Conservation (phyloP, 2,888 invertebrate species). For the Orthosia incerta region DNA sequence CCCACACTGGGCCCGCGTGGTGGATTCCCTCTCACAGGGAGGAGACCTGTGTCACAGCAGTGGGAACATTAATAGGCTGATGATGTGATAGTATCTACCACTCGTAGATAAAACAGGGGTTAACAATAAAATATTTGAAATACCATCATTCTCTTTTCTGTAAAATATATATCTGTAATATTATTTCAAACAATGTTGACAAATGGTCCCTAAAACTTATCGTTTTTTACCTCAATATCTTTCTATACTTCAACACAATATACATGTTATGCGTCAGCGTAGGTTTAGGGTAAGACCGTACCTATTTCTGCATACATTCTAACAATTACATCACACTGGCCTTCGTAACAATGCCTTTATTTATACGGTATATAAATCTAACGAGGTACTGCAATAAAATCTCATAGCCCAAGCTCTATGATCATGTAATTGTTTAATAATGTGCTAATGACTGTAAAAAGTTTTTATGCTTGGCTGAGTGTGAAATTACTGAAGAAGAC, state of each 20-base stretch:
- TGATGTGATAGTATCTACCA: too few relatives aligned
- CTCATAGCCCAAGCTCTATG: slow-evolving; percentile 24
- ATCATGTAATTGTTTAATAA: slow-evolving; percentile 57
- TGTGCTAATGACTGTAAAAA: slow-evolving; percentile 52
- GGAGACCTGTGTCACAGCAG: too few relatives aligned
- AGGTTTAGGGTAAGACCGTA: slow-evolving; percentile 14
- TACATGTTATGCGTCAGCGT: slow-evolving; percentile 17
- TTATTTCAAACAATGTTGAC: not conserved
- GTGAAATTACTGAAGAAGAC: slow-evolving; percentile 44
- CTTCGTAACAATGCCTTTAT: slow-evolving; percentile 45
- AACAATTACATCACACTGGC: slow-evolving; percentile 45
- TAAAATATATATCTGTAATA: not conserved
- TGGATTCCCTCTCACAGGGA: too few relatives aligned
- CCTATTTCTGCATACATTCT: slow-evolving; percentile 49
- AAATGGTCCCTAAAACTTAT: not conserved
- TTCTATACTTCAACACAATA: not conserved
- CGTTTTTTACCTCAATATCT: not conserved
- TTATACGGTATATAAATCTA: slow-evolving; percentile 36
- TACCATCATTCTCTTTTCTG: not conserved
- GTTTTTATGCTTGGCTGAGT: slow-evolving; percentile 48
- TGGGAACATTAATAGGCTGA: too few relatives aligned
- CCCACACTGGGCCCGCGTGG: too few relatives aligned
- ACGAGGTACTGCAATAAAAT: slow-evolving; percentile 39
- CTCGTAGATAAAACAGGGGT: not conserved
- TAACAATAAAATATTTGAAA: not conserved